Evolutionary conservation across 2,113 vertebrate species (phyloP), one percentile per base, ranked within the genome.

Genomic region (Acanthisitta chloris): DNA sequence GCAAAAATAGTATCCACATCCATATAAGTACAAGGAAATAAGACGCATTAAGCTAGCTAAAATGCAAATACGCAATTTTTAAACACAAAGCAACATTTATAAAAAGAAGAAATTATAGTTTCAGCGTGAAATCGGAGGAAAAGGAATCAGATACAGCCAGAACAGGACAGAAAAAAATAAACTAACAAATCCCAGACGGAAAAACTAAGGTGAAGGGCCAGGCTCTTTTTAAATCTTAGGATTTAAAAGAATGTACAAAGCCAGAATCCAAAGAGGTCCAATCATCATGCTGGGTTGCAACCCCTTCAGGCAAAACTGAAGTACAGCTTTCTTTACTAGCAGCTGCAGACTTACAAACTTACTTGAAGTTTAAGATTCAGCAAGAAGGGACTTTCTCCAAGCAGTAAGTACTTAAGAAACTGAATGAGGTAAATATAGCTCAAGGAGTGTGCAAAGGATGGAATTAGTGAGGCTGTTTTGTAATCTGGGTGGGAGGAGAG

Each of bases 371-470:
- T n/a, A 66, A 74, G 24, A 74, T 9, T 71, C 18, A 51, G 40
- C 70, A 84, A 62, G 91, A 81, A 48, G 34, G 18, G 18, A 65
- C 52, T 52, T 90, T 58, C 43, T 67, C 74, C 66, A 85, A 88
- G 28, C 13, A 87, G 43, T 15, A 17, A 89, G 38, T 38, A 76
- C 18, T 79, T 71, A 20, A 78, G 74, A 81, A 92, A 86, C 19
- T 58, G 62, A 82, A 93, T 76, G 55, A 93, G 31, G 70, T 34
- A 96, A 94, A 93, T 88, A 87, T 13, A 92, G 62, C 52, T 72
- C 28, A 79, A 89, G 58, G 40, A 90, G 40, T 14, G 40, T 2
- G 28, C 61, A 61, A 85, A 81, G n/a, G 70, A 91, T 79, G 61
- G 90, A 95, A 94, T 85, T 57, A 79, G 48, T 46, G 61, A 90